These are phyloP conservation scores for Dolichotis patagonum DNA, from an alignment of 2,113 vertebrate genomes.

Conservation along the genomic window DNA sequence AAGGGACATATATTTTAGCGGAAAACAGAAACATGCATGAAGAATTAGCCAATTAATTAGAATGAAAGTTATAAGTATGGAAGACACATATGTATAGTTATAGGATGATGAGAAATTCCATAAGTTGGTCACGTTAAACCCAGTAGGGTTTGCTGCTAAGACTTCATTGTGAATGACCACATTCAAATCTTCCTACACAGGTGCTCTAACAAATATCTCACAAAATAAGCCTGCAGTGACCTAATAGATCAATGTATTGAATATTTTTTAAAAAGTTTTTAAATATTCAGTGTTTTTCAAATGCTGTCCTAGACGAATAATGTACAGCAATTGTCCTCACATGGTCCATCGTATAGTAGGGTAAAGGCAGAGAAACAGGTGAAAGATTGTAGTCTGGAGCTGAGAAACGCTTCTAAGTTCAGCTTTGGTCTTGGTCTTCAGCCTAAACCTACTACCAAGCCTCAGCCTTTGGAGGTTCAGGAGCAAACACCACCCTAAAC, in stretches of 20 bases:
- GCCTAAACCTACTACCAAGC: neutral
- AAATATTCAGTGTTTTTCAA: neutral
- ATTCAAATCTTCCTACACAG: neutral
- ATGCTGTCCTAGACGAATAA: neutral
- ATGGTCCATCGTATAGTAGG: neutral
- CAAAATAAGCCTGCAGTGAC: neutral
- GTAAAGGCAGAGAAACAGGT: neutral
- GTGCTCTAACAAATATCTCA: neutral
- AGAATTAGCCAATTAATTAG: neutral
- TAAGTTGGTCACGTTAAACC: neutral
- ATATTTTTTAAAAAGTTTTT: neutral
- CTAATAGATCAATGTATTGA: neutral
- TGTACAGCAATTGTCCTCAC: neutral
- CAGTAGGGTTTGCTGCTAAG: neutral
- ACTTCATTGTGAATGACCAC: neutral
- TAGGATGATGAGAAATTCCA: neutral
- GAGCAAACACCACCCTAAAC: neutral
- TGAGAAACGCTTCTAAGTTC: neutral
- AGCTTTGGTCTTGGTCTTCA: neutral
- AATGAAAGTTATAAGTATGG: neutral
- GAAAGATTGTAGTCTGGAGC: neutral
- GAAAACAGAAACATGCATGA: neutral
- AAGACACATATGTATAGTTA: neutral
- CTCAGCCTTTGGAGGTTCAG: neutral
- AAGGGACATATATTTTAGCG: neutral